Base-by-base conservation (phyloP, 2,113 vertebrate species). In the Corythornis vintsioides region DNA sequence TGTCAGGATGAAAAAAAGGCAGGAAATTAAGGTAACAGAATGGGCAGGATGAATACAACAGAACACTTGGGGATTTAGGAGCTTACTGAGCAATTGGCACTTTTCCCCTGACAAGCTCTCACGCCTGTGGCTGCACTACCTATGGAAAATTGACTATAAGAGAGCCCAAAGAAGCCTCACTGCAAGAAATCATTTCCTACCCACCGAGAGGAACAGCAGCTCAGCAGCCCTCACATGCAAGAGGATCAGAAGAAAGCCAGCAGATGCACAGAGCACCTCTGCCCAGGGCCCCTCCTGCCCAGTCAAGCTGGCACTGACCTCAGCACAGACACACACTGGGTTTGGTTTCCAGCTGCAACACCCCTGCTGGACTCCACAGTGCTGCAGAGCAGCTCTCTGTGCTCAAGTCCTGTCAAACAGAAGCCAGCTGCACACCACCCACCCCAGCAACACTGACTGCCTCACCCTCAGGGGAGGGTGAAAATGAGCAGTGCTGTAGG, bases 371-470 rank as follows among this genome's bases (percentile, higher is more conserved):
- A 50, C 61, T 15, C 40, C 17, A 10, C 19, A 28, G 2, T 47
- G 10, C 22, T 28, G 31, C 47, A 61, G 29, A 66, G 24, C 26
- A 48, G 12, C n/a, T 20, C 15, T 13, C 1, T 1, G 10, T 6
- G 0, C 24, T 22, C 40, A 1, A 14, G 64, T 12, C 20, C 72
- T 35, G 4, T 13, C 25, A 60, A 56, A 29, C 66, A 25, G 60
- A 28, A 55, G 28, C n/a, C 6, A 53, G 25, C 21, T 4, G 10
- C 40, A 35, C 29, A n/a, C 4, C 42, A 33, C 66, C 5, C 21
- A 1, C 66, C 5, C 21, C 1, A 7, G 26, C 53, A 66, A 50
- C 22, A 35, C 1, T 1, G 6, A 9, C 17, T 53, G 33, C 70
- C 76, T 33, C 33, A 7, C 33, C 33, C 33, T 18, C 45, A 18